These are phyloP conservation scores for Xylota sylvarum DNA, from an alignment of 2,888 invertebrate genomes.

Conservation along the genomic window DNA sequence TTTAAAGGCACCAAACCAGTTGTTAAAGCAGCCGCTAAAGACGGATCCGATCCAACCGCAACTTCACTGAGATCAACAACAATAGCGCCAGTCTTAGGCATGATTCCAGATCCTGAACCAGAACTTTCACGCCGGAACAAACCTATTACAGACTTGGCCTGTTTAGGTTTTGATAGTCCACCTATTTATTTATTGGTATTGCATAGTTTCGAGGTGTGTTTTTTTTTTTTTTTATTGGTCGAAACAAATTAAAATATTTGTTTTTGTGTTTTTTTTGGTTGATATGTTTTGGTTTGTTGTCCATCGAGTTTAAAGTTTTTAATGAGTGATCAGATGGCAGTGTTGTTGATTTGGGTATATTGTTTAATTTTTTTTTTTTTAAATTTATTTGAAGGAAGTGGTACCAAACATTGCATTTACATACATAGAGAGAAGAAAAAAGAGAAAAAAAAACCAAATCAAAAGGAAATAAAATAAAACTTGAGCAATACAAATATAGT, in stretches of 20 bases:
- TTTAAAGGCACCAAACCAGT: constrained; percentile 85
- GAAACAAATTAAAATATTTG: constrained; percentile 25
- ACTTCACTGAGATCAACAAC: constrained; percentile 82
- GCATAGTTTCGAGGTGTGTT: constrained; percentile 47
- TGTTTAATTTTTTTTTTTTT: constrained; percentile 36
- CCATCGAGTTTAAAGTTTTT: background rate
- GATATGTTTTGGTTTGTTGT: constrained; percentile 45
- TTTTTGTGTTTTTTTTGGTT: constrained; percentile 21
- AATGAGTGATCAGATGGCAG: constrained; percentile 52
- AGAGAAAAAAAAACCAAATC: constrained; percentile 67
- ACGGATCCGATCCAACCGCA: constrained; percentile 86
- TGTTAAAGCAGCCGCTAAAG: constrained; percentile 83
- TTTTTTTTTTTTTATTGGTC: constrained; percentile 61
- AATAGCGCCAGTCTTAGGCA: constrained; percentile 85
- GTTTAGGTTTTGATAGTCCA: constrained; percentile 94
- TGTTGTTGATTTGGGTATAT: constrained; percentile 64
- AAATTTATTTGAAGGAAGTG: constrained; percentile 59
- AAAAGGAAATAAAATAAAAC: constrained; percentile 59
- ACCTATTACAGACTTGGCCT: constrained; percentile 94
- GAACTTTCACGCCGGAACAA: constrained; percentile 94
- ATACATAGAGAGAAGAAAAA: constrained; percentile 78
- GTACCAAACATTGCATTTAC: constrained; percentile 79
- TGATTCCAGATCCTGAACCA: constrained; percentile 88
- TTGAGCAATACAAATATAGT: constrained; percentile 73
- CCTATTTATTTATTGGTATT: constrained; percentile 85